These are phyloP conservation scores for Dendroctonus valens DNA, from an alignment of 1,140 invertebrate species.

Conservation along the genomic window DNA sequence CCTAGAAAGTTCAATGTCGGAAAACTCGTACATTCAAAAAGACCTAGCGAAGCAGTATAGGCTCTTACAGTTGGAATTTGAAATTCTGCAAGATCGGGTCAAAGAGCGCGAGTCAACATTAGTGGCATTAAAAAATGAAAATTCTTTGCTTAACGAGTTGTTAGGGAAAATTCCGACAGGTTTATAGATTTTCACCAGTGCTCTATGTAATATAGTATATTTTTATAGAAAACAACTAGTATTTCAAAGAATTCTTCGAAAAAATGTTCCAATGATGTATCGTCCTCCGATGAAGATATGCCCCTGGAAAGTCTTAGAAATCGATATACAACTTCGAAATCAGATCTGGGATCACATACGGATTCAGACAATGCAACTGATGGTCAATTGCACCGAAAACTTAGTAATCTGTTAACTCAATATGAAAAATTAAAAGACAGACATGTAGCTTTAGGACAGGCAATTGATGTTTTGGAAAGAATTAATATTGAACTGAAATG, in stretches of 20 bases:
- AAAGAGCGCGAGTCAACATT: slow-evolving; percentile 5
- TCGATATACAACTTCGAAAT: too few relatives aligned
- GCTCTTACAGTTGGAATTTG: slow-evolving; percentile 18
- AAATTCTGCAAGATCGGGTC: slow-evolving; percentile 14
- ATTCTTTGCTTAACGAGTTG: slow-evolving; percentile 1
- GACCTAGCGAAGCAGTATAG: slow-evolving; percentile 4
- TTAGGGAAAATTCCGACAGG: slow-evolving; percentile 1
- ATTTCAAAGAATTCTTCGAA: neutral
- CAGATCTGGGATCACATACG: neutral
- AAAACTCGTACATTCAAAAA: neutral
- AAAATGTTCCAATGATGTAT: neutral
- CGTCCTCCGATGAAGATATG: neutral
- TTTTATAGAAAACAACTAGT: too few relatives aligned
- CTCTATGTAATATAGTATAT: too few relatives aligned
- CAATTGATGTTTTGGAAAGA: slow-evolving; percentile 6
- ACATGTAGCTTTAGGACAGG: neutral
- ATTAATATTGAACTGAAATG: slow-evolving; percentile 13
- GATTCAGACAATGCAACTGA: neutral
- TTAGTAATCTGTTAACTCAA: neutral
- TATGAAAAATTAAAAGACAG: slow-evolving; percentile 12
- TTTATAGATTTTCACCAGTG: neutral
- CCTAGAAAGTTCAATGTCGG: neutral
- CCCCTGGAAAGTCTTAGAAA: neutral
- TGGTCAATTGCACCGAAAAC: neutral
- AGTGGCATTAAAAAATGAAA: slow-evolving; percentile 11